Conservation (phyloP, 2,797 vertebrate species). For the Sciurus carolinensis region DNA sequence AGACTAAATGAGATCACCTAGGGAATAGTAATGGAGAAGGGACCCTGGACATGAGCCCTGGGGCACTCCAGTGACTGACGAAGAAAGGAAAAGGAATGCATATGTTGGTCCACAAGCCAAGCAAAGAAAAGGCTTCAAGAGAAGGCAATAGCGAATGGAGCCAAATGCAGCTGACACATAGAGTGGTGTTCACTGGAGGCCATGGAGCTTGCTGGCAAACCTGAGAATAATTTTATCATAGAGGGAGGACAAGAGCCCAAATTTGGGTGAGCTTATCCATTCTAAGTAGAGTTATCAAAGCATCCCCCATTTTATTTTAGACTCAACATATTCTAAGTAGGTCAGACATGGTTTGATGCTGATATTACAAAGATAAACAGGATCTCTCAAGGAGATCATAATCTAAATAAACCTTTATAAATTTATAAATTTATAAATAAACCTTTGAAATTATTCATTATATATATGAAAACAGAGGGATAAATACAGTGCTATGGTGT, state of each 20-base stretch:
- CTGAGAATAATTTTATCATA: neutral
- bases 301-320: neutral
- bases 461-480: conserved; percentile 27
- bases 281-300: neutral
- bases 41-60: neutral
- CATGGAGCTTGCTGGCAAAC: neutral
- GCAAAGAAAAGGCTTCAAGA: neutral
- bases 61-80: neutral
- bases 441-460: conserved; percentile 44
- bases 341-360: neutral
- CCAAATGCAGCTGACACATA: neutral
- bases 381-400: conserved; percentile 28
- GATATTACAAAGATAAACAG: conserved; percentile 5
- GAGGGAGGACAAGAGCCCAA: neutral
- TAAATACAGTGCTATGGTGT: neutral
- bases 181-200: neutral
- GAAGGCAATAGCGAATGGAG: fast-evolving
- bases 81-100: neutral
- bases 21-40: neutral
- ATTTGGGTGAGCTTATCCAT: neutral
- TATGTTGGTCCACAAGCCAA: neutral
- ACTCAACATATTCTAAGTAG: conserved; percentile 48
- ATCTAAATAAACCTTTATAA: conserved; percentile 53
- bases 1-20: neutral
- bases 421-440: neutral